Conservation (phyloP, 2,888 invertebrate genomes). For the Rhyacophila evoluta region DNA sequence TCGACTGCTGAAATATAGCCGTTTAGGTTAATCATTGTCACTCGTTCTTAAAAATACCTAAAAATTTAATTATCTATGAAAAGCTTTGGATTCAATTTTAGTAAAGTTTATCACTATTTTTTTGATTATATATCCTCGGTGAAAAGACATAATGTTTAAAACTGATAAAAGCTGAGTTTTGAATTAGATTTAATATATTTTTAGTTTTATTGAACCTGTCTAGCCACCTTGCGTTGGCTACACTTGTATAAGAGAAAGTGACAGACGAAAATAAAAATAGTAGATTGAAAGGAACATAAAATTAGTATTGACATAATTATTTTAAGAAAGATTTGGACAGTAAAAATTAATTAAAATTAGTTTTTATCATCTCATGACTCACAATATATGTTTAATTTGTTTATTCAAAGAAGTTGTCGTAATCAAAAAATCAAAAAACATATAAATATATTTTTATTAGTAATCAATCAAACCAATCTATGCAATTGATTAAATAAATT, state of each 20-base stretch:
- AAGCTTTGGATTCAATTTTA: too few relatives aligned
- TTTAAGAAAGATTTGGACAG: background rate
- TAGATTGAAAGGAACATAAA: background rate
- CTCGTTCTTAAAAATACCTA: too few relatives aligned
- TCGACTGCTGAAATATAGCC: too few relatives aligned
- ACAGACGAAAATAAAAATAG: background rate
- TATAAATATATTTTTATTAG: background rate
- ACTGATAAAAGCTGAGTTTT: too few relatives aligned
- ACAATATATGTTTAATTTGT: background rate
- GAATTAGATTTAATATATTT: too few relatives aligned
- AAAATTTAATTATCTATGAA: too few relatives aligned
- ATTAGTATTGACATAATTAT: background rate
- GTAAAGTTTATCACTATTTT: too few relatives aligned
- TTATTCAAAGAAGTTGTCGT: background rate
- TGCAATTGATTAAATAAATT: slow-evolving; percentile 16
- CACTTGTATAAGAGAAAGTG: background rate
- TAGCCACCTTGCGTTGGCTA: background rate
- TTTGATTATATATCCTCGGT: too few relatives aligned
- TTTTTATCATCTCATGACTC: background rate
- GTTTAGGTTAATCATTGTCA: too few relatives aligned
- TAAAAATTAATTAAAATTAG: background rate
- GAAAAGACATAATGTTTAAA: too few relatives aligned
- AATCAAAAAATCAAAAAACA: background rate
- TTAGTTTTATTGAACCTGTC: background rate
- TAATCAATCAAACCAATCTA: slow-evolving; percentile 16